Evolutionary conservation across 2,888 invertebrate species (phyloP).

Genomic region (Drosophila antonietae): DNA sequence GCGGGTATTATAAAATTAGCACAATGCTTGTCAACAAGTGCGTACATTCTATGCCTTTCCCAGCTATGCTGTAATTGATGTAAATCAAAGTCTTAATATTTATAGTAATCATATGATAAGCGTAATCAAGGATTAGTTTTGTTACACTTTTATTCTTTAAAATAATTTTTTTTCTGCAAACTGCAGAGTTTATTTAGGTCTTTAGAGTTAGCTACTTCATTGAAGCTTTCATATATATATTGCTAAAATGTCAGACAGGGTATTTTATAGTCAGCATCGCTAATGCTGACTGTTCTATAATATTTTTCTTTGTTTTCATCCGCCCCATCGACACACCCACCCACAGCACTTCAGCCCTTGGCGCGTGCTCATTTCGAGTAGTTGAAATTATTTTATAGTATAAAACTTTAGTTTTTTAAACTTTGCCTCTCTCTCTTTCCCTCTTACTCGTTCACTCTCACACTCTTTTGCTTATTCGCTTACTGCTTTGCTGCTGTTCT

Average conservation of each 20-base stretch:
- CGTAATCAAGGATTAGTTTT: too few relatives aligned
- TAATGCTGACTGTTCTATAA: neutral
- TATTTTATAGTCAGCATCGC: neutral
- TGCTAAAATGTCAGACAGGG: neutral
- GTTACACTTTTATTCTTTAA: too few relatives aligned
- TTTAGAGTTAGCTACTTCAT: too few relatives aligned
- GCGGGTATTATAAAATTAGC: conserved; percentile 11
- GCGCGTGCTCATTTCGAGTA: conserved; percentile 77
- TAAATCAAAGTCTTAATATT: too few relatives aligned
- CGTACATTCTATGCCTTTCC: too few relatives aligned
- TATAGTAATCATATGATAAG: too few relatives aligned
- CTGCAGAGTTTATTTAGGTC: too few relatives aligned
- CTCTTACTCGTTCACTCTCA: neutral
- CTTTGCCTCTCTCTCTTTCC: conserved; percentile 43
- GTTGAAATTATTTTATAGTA: conserved; percentile 80
- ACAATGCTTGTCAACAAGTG: neutral
- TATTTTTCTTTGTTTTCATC: conserved; percentile 27
- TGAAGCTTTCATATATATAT: too few relatives aligned
- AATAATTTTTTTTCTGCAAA: too few relatives aligned
- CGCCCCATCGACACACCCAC: conserved; percentile 6
- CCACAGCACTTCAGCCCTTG: conserved; percentile 35
- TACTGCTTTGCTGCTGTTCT: conserved; percentile 15
- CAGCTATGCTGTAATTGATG: too few relatives aligned
- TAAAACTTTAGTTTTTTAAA: conserved; percentile 79
- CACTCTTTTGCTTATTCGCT: conserved; percentile 3